A percentile compares a stretch with the other conserved stretches of the same genome.
Evolutionary conservation across 2,113 vertebrate species (phyloP).

Genomic region (Porphyrio hochstetteri): DNA sequence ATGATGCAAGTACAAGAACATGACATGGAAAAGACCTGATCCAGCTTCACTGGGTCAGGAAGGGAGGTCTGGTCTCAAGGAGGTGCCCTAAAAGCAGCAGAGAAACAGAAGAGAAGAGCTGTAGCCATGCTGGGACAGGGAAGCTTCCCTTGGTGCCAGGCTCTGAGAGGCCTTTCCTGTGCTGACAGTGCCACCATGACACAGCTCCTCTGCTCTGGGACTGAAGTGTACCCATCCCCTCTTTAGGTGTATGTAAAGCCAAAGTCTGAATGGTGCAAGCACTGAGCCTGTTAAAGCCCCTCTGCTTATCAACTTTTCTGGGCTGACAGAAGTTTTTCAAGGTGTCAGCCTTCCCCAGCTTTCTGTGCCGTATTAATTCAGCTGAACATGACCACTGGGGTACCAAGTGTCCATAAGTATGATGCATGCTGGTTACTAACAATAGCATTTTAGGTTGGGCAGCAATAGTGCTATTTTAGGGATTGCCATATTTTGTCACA

Average conservation of each 20-base stretch:
- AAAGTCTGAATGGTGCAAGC: not conserved
- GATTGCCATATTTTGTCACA: not conserved
- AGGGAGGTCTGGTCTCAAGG: not conserved
- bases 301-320: not conserved
- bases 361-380: not conserved
- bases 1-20: not conserved
- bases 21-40: not conserved
- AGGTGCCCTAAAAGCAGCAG: not conserved
- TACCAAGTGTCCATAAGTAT: not conserved
- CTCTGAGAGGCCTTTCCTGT: not conserved
- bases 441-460: not conserved
- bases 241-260: not conserved
- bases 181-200: rapidly evolving
- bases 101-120: not conserved
- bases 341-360: not conserved
- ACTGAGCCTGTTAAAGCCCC: not conserved
- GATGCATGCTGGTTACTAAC: not conserved
- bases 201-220: not conserved
- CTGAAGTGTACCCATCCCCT: rapidly evolving
- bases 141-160: not conserved
- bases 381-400: not conserved
- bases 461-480: not conserved
- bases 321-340: not conserved
- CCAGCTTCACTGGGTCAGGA: not conserved
- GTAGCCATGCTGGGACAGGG: not conserved